These are phyloP conservation scores for Tetheella fluctuosa DNA, from an alignment of 2,888 invertebrate species.

Conservation along the genomic window DNA sequence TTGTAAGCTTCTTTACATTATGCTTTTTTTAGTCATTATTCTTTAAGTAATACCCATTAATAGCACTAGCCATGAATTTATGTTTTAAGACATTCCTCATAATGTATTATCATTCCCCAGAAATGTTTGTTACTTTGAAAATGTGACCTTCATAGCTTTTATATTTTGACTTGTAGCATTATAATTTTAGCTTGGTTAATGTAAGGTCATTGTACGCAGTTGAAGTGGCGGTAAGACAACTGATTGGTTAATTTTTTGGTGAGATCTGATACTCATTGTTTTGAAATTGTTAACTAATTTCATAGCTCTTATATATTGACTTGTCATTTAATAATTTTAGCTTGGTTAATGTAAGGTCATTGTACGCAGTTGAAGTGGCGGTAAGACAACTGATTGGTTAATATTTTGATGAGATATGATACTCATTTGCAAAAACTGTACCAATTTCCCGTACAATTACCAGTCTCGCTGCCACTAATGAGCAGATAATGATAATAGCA, in stretches of 20 bases:
- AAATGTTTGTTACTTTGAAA: background rate
- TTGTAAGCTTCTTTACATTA: slow-evolving; percentile 12
- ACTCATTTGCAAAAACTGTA: too few relatives aligned
- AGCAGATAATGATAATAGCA: background rate
- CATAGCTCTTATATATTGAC: too few relatives aligned
- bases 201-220: too few relatives aligned
- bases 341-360: background rate
- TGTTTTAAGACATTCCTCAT: background rate
- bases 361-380: background rate
- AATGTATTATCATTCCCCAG: background rate
- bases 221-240: background rate
- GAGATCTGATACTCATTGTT: too few relatives aligned
- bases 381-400: background rate
- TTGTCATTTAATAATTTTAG: background rate
- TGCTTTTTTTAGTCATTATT: slow-evolving; percentile 17
- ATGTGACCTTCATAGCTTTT: slow-evolving; percentile 1
- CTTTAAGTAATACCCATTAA: slow-evolving; percentile 12
- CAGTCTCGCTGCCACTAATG: background rate
- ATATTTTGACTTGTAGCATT: background rate
- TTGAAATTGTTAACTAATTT: too few relatives aligned
- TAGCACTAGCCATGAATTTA: slow-evolving; percentile 9
- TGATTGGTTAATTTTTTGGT: too few relatives aligned
- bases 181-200: background rate
- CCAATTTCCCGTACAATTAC: too few relatives aligned
- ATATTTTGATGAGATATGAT: too few relatives aligned